A percentile compares a stretch with the other conserved stretches of the same genome.
phyloP scores from a whole-genome alignment of 2,888 invertebrate species.

The Catocala sponsa region DNA sequence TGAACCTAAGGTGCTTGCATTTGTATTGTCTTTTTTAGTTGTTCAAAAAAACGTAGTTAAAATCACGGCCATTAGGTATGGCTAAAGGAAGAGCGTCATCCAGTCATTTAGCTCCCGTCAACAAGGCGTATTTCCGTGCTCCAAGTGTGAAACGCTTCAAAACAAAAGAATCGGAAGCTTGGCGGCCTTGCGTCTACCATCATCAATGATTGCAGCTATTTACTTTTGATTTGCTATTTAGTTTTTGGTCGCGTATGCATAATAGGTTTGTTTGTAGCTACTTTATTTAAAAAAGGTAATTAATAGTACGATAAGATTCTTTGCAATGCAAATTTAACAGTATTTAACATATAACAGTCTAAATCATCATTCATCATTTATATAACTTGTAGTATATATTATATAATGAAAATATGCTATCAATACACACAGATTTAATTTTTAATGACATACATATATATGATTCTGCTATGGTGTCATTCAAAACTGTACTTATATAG shows the following conservation, averaged over 20 bases:
- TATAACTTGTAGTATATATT: too few relatives aligned
- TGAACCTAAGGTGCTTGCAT: constrained; percentile 58
- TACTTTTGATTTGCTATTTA: constrained; percentile 50
- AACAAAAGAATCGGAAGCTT: constrained; percentile 80
- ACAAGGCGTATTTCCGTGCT: constrained; percentile 83
- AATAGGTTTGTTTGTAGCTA: constrained; percentile 1
- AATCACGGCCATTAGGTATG: constrained; percentile 69
- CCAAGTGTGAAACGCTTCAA: constrained; percentile 70
- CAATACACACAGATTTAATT: too few relatives aligned
- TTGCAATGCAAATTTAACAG: too few relatives aligned
- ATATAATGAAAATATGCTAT: too few relatives aligned
- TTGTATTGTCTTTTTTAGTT: constrained; percentile 72
- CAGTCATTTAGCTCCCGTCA: constrained; percentile 81
- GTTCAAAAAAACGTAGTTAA: constrained; percentile 61
- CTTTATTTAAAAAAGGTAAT: too few relatives aligned
- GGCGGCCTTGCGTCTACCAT: constrained; percentile 70
- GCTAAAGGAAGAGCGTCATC: constrained; percentile 74
- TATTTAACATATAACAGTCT: too few relatives aligned
- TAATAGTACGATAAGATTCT: too few relatives aligned
- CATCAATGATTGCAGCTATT: constrained; percentile 62
- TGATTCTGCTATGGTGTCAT: too few relatives aligned
- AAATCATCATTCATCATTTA: not conserved
- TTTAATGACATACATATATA: too few relatives aligned
- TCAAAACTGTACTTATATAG: too few relatives aligned
- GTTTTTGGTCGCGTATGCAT: constrained; percentile 47